Evolutionary conservation across 2,113 vertebrate species (phyloP).

Genomic region (Lethenteron camtschaticum): DNA sequence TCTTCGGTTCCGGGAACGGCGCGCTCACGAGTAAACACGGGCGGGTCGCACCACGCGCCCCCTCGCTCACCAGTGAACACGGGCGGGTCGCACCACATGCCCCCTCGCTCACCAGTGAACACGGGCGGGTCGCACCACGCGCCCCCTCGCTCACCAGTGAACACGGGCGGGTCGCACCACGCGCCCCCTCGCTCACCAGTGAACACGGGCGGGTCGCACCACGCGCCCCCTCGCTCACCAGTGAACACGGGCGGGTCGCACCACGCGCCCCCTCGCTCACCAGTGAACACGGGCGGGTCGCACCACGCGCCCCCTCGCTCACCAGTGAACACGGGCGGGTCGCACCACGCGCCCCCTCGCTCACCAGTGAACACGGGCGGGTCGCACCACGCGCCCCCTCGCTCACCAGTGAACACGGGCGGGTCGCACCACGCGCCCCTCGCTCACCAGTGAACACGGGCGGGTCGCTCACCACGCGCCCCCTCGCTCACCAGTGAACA

Average conservation of each 20-base stretch:
- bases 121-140: not conserved
- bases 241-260: conserved; percentile 17
- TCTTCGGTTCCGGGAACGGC: conserved; percentile 43
- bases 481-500: conserved; percentile 32
- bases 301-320: conserved; percentile 14
- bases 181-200: conserved; percentile 26
- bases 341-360: conserved; percentile 9
- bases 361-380: conserved; percentile 26
- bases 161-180: conserved; percentile 6
- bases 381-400: conserved; percentile 7
- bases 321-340: conserved; percentile 23
- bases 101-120: conserved; percentile 31
- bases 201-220: conserved; percentile 12
- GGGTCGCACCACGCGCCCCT: no score
- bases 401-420: conserved; percentile 27
- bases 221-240: conserved; percentile 21
- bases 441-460: conserved; percentile 30
- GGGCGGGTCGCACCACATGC: not conserved
- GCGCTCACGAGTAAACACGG: conserved; percentile 33
- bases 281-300: conserved; percentile 19
- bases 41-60: no score
- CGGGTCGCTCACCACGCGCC: no score
- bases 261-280: conserved; percentile 18
- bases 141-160: conserved; percentile 30
- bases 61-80: conserved; percentile 27